Base-by-base conservation (phyloP, 1,140 invertebrate genomes). In the Megalopta genalis region DNA sequence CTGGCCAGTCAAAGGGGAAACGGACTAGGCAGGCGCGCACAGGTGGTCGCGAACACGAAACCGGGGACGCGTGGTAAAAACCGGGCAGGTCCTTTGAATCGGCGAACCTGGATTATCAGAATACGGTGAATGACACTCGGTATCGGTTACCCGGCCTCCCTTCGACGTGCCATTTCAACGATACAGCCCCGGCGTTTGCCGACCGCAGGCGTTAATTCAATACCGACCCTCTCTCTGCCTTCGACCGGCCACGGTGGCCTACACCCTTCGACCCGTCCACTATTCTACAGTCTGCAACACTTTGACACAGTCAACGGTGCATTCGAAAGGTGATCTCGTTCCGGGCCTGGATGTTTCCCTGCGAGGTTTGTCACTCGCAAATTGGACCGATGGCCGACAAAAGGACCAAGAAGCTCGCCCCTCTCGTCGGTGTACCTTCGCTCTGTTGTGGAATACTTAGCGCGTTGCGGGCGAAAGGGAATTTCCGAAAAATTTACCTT, bases 31-130 rank as follows among this genome's bases (percentile, higher is more conserved):
- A 46, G 52, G 80, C 16, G 70, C 60, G 65, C 69, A 66, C 57
- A 77, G 74, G 75, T 77, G 75, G 67, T 69, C 67, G 63, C 68
- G 62, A 84, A 71, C 46, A 42, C 32, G 63, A 77, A 69, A 64
- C 42, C 39, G 54, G 21, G 21, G 57, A 63, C 37, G 32, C 21
- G 62, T 73, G 72, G 7, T 70, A 82, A 78, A 80, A 81, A 86
- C 75, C 54, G 59, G 70, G 42, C 54, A 46, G 57, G 73, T 79
- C 71, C 82, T 84, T 84, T 80, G 86, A 87, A 82, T 80, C 82
- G 72, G 46, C 52, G 69, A 37, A 42, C n/a, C n/a, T 2, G 57
- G 80, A 73, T 85, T 78, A 84, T 86, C 80, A 77, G 70, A 73
- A 64, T 72, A 83, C 64, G 65, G 67, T 84, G 71, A 84, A 85